These are phyloP conservation scores for Phymanthus crucifer DNA, from an alignment of 92 coral and sea anemone genomes.

Conservation along the genomic window DNA sequence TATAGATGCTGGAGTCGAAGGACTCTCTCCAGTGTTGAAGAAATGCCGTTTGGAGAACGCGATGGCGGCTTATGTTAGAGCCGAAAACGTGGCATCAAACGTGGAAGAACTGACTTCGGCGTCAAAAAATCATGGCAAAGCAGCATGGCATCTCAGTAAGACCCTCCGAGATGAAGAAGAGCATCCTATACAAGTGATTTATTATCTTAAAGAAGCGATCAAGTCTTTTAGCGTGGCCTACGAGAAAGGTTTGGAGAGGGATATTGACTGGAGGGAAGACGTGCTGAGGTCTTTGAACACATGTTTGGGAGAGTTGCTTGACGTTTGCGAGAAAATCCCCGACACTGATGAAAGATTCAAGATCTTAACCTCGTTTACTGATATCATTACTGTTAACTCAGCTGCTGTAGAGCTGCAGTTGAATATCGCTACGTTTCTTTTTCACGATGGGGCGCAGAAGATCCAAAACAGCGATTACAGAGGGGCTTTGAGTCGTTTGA, in stretches of 20 bases:
- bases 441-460: constrained; percentile 76
- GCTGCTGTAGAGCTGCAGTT: constrained; percentile 48
- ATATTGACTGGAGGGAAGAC: constrained; percentile 57
- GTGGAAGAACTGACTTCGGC: constrained; percentile 60
- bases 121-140: constrained; percentile 78
- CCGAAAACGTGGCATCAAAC: constrained; percentile 32
- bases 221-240: constrained; percentile 51
- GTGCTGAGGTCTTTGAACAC: constrained; percentile 52
- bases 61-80: constrained; percentile 39
- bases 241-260: constrained; percentile 57
- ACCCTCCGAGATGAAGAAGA: constrained; percentile 41
- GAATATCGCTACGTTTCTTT: constrained; percentile 50
- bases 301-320: constrained; percentile 64
- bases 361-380: constrained; percentile 40
- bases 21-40: constrained; percentile 35
- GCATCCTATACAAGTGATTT: constrained; percentile 37
- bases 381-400: constrained; percentile 17
- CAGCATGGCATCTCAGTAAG: constrained; percentile 71
- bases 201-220: constrained; percentile 71
- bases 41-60: constrained; percentile 43
- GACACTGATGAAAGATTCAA: constrained; percentile 45
- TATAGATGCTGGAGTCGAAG: constrained; percentile 20
- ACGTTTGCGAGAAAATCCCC: constrained; percentile 37
- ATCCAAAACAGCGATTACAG: constrained; percentile 67
- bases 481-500: constrained; percentile 73